A percentile compares a stretch with the other conserved stretches of the same genome.
These are phyloP conservation scores for Noturus placidus DNA, from an alignment of 2,113 vertebrate species.

Conservation along the genomic window DNA sequence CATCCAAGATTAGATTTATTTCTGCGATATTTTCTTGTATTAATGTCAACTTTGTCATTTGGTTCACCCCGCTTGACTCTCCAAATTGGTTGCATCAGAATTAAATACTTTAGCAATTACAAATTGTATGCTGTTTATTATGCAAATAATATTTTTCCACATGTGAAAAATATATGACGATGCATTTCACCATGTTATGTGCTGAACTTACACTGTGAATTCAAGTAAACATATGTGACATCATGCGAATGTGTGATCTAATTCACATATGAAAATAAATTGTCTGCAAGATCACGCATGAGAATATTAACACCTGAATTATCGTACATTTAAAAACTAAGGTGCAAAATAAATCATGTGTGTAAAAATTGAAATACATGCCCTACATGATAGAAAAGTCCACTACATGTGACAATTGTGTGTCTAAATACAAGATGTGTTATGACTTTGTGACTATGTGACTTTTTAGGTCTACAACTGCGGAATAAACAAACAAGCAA, in stretches of 20 bases:
- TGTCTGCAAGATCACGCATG: neutral
- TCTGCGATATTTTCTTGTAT: neutral
- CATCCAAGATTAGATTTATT: constrained; percentile 6
- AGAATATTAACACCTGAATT: neutral
- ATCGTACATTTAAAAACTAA: neutral
- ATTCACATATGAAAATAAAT: neutral
- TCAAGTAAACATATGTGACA: neutral
- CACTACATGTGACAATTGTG: neutral
- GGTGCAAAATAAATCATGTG: neutral
- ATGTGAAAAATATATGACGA: neutral
- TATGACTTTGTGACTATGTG: neutral
- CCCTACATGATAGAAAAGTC: neutral
- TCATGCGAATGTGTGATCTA: neutral
- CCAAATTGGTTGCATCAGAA: neutral
- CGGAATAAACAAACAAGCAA: neutral
- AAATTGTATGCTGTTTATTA: neutral
- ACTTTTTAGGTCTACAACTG: neutral
- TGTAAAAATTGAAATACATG: neutral
- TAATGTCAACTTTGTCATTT: neutral
- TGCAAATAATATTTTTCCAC: neutral
- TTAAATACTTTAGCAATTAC: neutral
- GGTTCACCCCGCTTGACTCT: no score
- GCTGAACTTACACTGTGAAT: neutral
- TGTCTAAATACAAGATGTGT: neutral
- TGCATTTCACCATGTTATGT: neutral